phyloP scores from a whole-genome alignment of 2,888 invertebrate species.

The Trichogramma dendrolimi region DNA sequence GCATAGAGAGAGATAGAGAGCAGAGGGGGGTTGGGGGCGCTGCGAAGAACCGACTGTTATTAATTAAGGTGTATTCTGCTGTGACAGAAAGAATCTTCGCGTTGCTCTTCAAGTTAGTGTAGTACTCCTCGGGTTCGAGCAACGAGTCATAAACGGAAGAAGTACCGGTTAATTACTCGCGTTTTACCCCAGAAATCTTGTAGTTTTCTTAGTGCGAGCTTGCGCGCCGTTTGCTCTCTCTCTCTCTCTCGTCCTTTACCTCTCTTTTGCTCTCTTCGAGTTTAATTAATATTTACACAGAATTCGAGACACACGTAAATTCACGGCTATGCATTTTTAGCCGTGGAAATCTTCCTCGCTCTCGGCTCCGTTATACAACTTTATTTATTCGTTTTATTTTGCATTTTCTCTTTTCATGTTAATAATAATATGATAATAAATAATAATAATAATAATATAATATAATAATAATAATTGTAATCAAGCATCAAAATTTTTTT shows the following conservation, averaged over 20 bases:
- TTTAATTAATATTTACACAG: conserved; percentile 39
- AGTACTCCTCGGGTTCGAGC: neutral
- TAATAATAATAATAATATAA: no score
- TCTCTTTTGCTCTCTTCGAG: neutral
- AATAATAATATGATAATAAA: no score
- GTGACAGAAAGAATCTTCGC: neutral
- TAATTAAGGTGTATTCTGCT: conserved; percentile 27
- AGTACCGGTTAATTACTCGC: conserved; percentile 22
- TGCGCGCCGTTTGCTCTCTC: neutral
- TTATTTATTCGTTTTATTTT: no score
- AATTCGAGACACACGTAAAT: conserved; percentile 25
- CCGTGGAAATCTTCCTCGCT: no score
- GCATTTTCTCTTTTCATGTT: no score
- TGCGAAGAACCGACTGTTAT: conserved; percentile 14
- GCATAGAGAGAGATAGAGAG: conserved; percentile 12
- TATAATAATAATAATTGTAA: no score
- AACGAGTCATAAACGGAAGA: conserved; percentile 22
- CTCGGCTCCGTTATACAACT: no score
- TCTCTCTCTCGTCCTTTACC: conserved; percentile 2
- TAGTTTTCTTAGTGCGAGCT: no score
- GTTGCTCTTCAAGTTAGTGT: no score
- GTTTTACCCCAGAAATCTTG: neutral
- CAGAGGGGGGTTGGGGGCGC: neutral
- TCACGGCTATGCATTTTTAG: no score
- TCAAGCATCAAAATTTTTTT: no score